phyloP scores from a whole-genome alignment of 2,797 vertebrate genomes.

The Bryconaethiops microstoma region DNA sequence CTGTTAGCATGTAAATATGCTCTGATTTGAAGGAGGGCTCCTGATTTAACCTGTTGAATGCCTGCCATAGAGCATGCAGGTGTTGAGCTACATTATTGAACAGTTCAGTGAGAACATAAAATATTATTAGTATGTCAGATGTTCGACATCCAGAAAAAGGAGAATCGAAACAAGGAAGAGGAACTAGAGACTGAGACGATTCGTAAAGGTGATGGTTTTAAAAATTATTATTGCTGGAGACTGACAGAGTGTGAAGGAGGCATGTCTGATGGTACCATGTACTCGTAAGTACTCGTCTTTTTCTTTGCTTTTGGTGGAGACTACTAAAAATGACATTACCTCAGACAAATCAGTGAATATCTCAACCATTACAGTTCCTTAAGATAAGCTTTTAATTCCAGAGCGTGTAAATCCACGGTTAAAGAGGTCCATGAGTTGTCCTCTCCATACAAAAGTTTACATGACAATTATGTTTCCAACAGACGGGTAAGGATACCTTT shows the following conservation, averaged over 20 bases:
- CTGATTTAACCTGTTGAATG: too few species aligned
- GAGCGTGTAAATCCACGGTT: conserved; percentile 24
- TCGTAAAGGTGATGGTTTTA: conserved; percentile 8
- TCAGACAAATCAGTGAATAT: neutral
- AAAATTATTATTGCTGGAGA: neutral
- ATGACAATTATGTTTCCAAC: conserved; percentile 62
- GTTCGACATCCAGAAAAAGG: conserved; percentile 13
- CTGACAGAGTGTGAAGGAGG: neutral
- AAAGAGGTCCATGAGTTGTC: conserved; percentile 50
- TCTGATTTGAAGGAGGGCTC: too few species aligned
- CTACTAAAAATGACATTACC: neutral
- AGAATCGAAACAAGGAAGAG: conserved; percentile 74
- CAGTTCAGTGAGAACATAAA: neutral
- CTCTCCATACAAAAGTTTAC: conserved; percentile 63
- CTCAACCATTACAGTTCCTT: neutral
- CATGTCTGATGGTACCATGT: conserved; percentile 37
- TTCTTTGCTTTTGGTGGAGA: neutral
- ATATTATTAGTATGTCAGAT: conserved; percentile 1
- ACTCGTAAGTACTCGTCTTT: conserved; percentile 56
- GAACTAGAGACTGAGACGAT: conserved; percentile 58
- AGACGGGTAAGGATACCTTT: conserved; percentile 64
- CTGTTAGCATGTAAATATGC: too few species aligned
- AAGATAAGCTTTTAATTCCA: neutral
- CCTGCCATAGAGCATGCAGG: too few species aligned
- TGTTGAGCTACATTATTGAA: too few species aligned